Base-by-base conservation (phyloP, 1,140 invertebrate genomes). In the Protaetia brevitarsis region DNA sequence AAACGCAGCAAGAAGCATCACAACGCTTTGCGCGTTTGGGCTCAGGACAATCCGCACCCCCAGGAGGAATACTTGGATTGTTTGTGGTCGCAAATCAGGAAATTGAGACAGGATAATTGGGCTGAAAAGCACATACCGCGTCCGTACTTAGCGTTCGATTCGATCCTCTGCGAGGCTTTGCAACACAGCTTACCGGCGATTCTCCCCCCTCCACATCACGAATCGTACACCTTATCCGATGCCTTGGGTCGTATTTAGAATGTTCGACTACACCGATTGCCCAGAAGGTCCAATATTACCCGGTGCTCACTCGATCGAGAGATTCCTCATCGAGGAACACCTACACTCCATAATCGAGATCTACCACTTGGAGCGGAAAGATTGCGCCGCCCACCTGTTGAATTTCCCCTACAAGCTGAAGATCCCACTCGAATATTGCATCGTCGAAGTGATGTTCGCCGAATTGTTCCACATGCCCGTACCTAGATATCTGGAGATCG, bases 261-360 rank as follows among this genome's bases (percentile, higher is more conserved):
- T 99, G 87, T 99, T 99, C 83, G 97, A 99, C 80, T 98, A 99
- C 76, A 98, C 96, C 3, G 97, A 99, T 81, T 98, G 97, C 76
- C 95, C 96, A 7, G 96, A 97, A 80, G 93, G 90, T 0, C 89
- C 90, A 1, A 86, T 91, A 31, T 81, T 99, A 36, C 97, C 97
- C 0, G 96, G 95, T 27, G 92, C 93, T 60, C 96, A 99, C 82
- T 94, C 96, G 0, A 98, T 99, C 68, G 98, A 99, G 80, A 84
- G 97, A 71, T 99, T 96, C 80, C 82, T 99, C 0, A 97, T 99
- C 74, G 98, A 99, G 80, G 96, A 99, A 79, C 96, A 99, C 79
- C 81, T 99, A 4, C 88, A 92, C 73, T 93, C 95, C 69, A 98
- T 99, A 37, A 88, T 99, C 66, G 89, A 95, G 76, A 91, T 92